Evolutionary conservation across 2,113 vertebrate species (phyloP).

Genomic region (Mionectes macconnelli): DNA sequence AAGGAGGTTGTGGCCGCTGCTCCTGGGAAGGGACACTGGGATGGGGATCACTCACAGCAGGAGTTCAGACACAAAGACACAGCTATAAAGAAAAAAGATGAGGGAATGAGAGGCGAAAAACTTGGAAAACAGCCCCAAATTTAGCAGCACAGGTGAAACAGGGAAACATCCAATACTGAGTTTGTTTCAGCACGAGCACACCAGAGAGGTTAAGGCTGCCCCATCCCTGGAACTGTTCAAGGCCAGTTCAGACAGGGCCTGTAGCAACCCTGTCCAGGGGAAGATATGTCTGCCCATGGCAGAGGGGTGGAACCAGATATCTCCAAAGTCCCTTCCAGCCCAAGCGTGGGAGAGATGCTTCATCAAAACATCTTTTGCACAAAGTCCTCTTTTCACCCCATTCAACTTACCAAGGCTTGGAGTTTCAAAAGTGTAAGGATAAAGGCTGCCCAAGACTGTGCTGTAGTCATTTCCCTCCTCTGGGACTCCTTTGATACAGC

Average conservation of each 20-base stretch:
- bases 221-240: not conserved
- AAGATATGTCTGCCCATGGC: not conserved
- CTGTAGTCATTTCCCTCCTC: not conserved
- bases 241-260: not conserved
- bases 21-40: not conserved
- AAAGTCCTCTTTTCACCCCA: not conserved
- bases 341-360: not conserved
- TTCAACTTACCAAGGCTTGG: not conserved
- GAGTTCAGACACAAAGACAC: not conserved
- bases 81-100: not conserved
- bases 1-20: not conserved
- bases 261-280: not conserved
- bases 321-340: not conserved
- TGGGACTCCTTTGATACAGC: not conserved
- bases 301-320: not conserved
- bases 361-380: not conserved
- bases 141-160: not conserved
- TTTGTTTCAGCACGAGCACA: not conserved
- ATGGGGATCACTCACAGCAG: fast-evolving
- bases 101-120: not conserved
- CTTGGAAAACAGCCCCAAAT: not conserved
- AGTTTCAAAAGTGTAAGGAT: not conserved
- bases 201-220: not conserved
- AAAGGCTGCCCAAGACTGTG: not conserved
- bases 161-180: not conserved